Evolutionary conservation across 2,888 invertebrate species (phyloP).

Genomic region (Bombylius discolor): DNA sequence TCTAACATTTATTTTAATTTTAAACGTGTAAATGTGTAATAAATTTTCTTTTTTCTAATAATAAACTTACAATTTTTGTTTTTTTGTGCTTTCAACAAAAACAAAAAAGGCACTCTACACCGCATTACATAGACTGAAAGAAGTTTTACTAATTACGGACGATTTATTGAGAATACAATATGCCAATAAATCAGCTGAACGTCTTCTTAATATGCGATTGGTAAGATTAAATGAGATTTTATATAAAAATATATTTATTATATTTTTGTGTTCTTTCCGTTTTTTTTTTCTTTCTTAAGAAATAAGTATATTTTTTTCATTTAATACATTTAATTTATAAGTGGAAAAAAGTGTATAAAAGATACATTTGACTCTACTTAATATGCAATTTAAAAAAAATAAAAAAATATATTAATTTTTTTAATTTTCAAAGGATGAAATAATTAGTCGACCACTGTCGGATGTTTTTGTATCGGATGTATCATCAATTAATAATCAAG

Average conservation of each 20-base stretch:
- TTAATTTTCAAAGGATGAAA: constrained; percentile 28
- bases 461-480: constrained; percentile 36
- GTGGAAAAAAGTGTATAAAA: no score
- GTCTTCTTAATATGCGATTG: constrained; percentile 58
- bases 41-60: no score
- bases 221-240: constrained; percentile 33
- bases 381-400: constrained; percentile 46
- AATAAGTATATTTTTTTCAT: constrained; percentile 30
- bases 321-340: no score
- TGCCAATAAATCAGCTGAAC: constrained; percentile 76
- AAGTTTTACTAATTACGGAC: constrained; percentile 79
- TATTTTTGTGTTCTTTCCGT: no score
- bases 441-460: constrained; percentile 34
- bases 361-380: constrained; percentile 44
- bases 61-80: no score
- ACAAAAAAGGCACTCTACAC: constrained; percentile 54
- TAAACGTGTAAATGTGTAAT: no score
- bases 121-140: constrained; percentile 74
- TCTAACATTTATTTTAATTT: no score
- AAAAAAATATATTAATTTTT: no score
- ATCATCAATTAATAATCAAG: constrained; percentile 44
- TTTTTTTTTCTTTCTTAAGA: constrained; percentile 44
- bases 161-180: constrained; percentile 75
- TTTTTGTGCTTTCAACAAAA: no score
- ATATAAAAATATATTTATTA: constrained; percentile 35